Percentiles rank a stretch among this genome's conserved stretches.
These are phyloP conservation scores for Oopsacas minuta DNA, from an alignment of 37 sponge, comb jelly and placozoan species.

Conservation along the genomic window DNA sequence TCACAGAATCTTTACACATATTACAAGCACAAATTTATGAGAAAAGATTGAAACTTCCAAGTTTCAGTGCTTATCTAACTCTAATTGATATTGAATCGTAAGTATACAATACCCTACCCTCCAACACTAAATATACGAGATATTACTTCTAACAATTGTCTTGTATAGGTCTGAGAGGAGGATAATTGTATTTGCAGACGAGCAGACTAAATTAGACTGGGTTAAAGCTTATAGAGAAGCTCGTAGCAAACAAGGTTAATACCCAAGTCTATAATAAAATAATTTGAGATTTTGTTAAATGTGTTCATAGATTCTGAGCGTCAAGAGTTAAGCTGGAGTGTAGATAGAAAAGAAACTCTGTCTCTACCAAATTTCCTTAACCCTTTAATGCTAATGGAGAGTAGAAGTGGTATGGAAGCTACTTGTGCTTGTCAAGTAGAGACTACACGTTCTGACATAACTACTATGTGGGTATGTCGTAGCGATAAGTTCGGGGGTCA, in stretches of 20 bases:
- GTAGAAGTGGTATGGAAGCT: constrained; percentile 11
- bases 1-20: constrained; percentile 1
- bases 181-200: not conserved
- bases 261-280: too few species aligned
- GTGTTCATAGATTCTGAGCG: not conserved
- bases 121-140: not conserved
- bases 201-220: constrained; percentile 10
- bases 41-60: not conserved
- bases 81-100: not conserved
- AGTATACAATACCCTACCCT: too few species aligned
- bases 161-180: not conserved
- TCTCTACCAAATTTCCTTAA: not conserved
- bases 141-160: not conserved
- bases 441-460: not conserved
- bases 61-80: not conserved
- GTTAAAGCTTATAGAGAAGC: not conserved
- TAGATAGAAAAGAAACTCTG: not conserved
- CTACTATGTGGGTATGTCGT: constrained; percentile 43
- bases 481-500: constrained; percentile 48
- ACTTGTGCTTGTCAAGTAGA: not conserved
- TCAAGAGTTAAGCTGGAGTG: not conserved
- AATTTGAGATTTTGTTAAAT: too few species aligned
- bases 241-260: not conserved
- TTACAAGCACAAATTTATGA: constrained; percentile 3
- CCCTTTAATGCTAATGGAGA: constrained; percentile 5